A percentile compares a stretch with the other conserved stretches of the same genome.
Evolutionary conservation across 64 coral and sea anemone genomes (phyloP).

Genomic region (Orbicella faveolata): DNA sequence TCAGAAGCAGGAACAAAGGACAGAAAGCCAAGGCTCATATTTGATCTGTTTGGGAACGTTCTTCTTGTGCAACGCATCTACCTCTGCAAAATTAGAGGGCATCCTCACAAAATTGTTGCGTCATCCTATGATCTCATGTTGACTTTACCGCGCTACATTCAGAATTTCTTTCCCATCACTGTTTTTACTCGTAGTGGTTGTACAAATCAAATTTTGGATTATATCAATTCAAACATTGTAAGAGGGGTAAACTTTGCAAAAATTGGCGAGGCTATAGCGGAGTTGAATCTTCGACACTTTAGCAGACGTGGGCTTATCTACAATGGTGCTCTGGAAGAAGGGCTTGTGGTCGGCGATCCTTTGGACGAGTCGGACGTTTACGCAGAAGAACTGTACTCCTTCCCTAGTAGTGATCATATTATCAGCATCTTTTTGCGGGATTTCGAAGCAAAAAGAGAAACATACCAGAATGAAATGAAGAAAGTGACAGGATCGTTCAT

Average conservation of each 20-base stretch:
- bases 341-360: too few species aligned
- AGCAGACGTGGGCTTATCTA: too few species aligned
- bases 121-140: constrained; percentile 21
- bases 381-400: too few species aligned
- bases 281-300: too few species aligned
- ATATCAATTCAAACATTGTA: constrained; percentile 46
- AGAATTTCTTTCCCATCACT: constrained; percentile 20
- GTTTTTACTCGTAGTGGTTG: constrained; percentile 40
- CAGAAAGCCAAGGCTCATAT: constrained; percentile 22
- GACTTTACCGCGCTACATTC: constrained; percentile 25
- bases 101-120: constrained; percentile 43
- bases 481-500: too few species aligned
- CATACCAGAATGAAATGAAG: too few species aligned
- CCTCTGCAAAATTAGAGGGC: background rate
- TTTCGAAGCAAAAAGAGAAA: too few species aligned
- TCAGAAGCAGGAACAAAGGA: background rate
- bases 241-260: constrained; percentile 58
- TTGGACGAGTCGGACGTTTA: too few species aligned
- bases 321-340: too few species aligned
- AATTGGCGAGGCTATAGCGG: constrained; percentile 19
- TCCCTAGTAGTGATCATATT: too few species aligned
- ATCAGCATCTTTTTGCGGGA: too few species aligned
- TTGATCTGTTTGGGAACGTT: background rate
- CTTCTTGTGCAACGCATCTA: too few species aligned
- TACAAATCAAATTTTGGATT: constrained; percentile 45